These are phyloP conservation scores for Naja naja DNA, from an alignment of 2,113 vertebrate species.

Conservation along the genomic window DNA sequence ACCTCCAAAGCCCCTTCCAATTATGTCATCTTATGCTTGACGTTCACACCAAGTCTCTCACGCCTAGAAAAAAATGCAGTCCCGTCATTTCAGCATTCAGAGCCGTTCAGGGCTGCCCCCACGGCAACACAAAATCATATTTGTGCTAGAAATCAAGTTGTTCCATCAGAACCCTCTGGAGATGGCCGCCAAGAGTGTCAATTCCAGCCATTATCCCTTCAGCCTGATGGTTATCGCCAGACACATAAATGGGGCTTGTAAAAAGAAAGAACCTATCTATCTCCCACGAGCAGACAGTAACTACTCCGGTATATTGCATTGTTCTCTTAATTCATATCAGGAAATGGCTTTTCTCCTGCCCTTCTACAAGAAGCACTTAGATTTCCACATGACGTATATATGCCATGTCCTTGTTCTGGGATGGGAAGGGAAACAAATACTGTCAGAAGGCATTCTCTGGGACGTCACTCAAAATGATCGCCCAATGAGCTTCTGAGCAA, in stretches of 20 bases:
- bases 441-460: slow-evolving; percentile 38
- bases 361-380: slow-evolving; percentile 6
- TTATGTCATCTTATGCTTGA: too few species aligned
- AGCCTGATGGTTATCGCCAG: slow-evolving; percentile 1
- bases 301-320: background rate
- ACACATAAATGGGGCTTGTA: background rate
- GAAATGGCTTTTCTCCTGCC: background rate
- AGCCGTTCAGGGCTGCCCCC: too few species aligned
- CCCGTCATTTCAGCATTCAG: background rate
- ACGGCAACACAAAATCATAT: background rate
- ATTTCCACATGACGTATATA: slow-evolving; percentile 3
- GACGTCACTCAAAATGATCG: slow-evolving; percentile 43
- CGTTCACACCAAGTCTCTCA: background rate
- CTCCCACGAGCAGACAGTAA: slow-evolving; percentile 2
- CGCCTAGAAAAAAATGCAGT: background rate
- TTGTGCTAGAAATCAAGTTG: background rate
- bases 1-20: background rate
- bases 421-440: background rate
- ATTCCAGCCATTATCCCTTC: background rate
- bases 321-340: slow-evolving; percentile 25
- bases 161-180: background rate
- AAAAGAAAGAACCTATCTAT: background rate
- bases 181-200: background rate
- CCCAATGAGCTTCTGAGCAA: slow-evolving; percentile 28
- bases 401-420: slow-evolving; percentile 18